Conservation (phyloP, 2,113 vertebrate species). For the Odontesthes bonariensis region DNA sequence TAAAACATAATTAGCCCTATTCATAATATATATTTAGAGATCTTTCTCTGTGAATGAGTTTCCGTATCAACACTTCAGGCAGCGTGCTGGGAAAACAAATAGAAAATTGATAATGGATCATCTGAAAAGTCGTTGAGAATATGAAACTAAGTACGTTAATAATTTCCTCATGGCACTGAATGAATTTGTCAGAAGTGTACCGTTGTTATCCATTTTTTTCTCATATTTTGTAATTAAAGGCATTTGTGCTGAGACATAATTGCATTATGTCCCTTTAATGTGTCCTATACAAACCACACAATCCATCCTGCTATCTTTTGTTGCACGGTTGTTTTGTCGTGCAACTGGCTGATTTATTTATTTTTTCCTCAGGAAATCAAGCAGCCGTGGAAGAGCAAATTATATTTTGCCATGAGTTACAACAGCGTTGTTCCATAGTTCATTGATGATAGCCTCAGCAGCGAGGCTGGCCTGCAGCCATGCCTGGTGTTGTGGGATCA, state of each 20-base stretch:
- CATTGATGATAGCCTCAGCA: slow-evolving; percentile 49
- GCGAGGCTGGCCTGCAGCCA: slow-evolving; percentile 42
- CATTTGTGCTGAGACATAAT: neutral
- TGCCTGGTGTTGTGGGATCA: slow-evolving; percentile 13
- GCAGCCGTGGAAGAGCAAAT: slow-evolving; percentile 20
- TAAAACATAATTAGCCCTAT: slow-evolving; percentile 1
- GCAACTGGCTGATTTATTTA: slow-evolving; percentile 3
- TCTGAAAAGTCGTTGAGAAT: slow-evolving; percentile 2
- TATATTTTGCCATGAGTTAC: slow-evolving; percentile 22
- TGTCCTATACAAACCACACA: slow-evolving; percentile 4
- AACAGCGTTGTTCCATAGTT: slow-evolving; percentile 32
- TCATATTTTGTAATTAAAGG: neutral
- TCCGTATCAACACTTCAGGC: slow-evolving; percentile 34
- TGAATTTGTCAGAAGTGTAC: slow-evolving; percentile 9
- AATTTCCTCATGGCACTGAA: neutral
- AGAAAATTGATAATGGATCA: slow-evolving; percentile 26
- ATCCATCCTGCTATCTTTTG: neutral
- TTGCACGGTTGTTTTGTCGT: neutral
- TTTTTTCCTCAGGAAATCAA: neutral
- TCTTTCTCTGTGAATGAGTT: slow-evolving; percentile 12
- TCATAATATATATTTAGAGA: slow-evolving; percentile 32
- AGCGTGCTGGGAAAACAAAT: slow-evolving; percentile 20
- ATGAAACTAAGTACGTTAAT: slow-evolving; percentile 12
- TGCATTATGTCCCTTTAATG: neutral
- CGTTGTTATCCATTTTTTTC: neutral